phyloP scores from a whole-genome alignment of 2,113 vertebrate genomes.

The Callaeas wilsoni region DNA sequence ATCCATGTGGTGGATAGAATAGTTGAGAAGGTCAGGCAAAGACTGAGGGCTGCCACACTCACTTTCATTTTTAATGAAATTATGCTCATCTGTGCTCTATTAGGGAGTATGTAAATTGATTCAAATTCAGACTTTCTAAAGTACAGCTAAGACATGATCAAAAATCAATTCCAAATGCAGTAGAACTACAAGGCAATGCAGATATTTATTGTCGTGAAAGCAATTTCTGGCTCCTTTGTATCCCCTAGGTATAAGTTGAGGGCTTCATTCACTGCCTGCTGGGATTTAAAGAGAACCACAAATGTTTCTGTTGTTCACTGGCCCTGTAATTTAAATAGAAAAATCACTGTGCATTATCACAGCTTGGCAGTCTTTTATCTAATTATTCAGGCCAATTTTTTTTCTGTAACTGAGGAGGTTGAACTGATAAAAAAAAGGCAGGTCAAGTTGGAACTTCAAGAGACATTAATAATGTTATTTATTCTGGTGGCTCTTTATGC shows the following conservation, averaged over 20 bases:
- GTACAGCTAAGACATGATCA: background rate
- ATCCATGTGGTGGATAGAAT: background rate
- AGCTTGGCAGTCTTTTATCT: background rate
- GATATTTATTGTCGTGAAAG: slow-evolving; percentile 18
- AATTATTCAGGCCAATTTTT: background rate
- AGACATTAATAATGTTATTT: background rate
- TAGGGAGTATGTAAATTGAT: background rate
- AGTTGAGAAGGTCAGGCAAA: background rate
- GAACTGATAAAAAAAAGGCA: background rate
- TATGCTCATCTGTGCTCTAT: background rate
- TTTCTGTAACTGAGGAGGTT: background rate
- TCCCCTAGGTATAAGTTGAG: background rate
- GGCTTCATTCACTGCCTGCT: slow-evolving; percentile 1
- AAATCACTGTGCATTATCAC: background rate
- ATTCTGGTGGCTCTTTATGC: background rate
- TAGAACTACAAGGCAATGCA: background rate
- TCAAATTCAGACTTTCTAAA: background rate
- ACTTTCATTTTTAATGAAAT: background rate
- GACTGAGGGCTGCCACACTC: background rate
- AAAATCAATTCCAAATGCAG: background rate
- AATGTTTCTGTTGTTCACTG: background rate
- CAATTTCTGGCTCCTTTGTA: background rate
- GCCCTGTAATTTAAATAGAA: background rate
- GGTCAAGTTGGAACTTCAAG: background rate
- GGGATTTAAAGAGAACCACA: background rate